Conservation (phyloP, 2,113 vertebrate genomes). For the Gymnorhina tibicen region DNA sequence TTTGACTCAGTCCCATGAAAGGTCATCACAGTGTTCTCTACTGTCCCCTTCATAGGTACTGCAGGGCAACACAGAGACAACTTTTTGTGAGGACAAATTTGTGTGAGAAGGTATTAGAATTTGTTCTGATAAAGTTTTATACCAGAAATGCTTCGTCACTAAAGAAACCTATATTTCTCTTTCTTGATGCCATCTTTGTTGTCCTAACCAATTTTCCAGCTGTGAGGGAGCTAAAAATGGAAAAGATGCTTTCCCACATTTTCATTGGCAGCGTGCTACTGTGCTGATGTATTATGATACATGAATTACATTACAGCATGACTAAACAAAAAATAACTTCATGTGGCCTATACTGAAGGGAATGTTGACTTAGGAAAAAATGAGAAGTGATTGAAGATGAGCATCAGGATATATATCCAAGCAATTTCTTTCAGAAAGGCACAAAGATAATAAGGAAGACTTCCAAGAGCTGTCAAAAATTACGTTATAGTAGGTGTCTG, state of each 20-base stretch:
- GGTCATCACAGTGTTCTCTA: neutral
- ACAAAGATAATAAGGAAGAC: neutral
- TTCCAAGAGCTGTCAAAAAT: neutral
- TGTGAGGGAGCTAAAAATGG: neutral
- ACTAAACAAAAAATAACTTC: neutral
- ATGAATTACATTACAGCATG: neutral
- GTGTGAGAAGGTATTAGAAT: neutral
- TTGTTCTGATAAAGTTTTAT: neutral
- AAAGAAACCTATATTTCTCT: neutral
- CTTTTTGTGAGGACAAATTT: neutral
- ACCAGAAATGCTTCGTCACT: neutral
- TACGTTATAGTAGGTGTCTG: neutral
- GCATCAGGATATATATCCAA: neutral
- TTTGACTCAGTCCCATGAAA: neutral
- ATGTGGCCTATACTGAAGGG: neutral
- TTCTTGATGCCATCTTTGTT: neutral
- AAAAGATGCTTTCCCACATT: neutral
- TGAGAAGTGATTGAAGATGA: neutral
- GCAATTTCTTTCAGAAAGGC: neutral
- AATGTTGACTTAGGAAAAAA: neutral
- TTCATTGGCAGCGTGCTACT: neutral
- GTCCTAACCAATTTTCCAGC: neutral
- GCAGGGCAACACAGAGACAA: neutral
- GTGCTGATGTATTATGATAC: neutral
- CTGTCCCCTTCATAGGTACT: neutral